Evolutionary conservation across 2,888 invertebrate species (phyloP).

Genomic region (Subacronicta megacephala): DNA sequence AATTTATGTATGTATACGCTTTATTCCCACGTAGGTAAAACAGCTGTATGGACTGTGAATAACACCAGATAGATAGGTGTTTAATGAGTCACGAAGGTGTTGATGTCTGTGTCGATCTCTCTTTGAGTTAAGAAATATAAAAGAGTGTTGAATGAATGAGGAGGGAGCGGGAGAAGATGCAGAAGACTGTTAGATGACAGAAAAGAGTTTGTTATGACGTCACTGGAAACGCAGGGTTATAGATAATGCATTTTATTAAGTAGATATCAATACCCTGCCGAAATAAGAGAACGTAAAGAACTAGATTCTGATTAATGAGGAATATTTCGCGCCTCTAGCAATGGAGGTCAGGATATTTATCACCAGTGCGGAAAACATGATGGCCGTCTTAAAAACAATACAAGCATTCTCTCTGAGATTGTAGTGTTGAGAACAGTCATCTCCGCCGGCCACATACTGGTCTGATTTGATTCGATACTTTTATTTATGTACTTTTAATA

Average conservation of each 20-base stretch:
- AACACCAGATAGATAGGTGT: conserved; percentile 18
- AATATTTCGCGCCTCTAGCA: conserved; percentile 42
- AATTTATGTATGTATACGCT: conserved; percentile 45
- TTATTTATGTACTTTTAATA: too few species aligned
- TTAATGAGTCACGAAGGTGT: conserved; percentile 21
- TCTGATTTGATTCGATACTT: too few species aligned
- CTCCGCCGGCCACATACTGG: too few species aligned
- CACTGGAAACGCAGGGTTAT: too few species aligned
- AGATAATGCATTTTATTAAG: too few species aligned
- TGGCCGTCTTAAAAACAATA: neutral
- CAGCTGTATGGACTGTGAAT: conserved; percentile 46
- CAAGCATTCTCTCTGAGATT: neutral
- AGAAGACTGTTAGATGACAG: too few species aligned
- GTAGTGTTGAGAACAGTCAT: neutral
- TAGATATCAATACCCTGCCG: conserved; percentile 19
- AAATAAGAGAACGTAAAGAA: conserved; percentile 24
- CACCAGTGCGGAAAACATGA: conserved; percentile 15
- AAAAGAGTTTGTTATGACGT: too few species aligned
- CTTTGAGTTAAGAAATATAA: too few species aligned
- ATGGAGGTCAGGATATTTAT: conserved; percentile 45
- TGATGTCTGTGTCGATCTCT: neutral
- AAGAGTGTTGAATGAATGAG: too few species aligned
- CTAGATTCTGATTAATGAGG: conserved; percentile 36
- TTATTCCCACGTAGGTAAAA: conserved; percentile 55
- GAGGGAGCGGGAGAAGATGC: too few species aligned